Conservation (phyloP, 2,888 invertebrate species). For the Melangyna quadrimaculata region DNA sequence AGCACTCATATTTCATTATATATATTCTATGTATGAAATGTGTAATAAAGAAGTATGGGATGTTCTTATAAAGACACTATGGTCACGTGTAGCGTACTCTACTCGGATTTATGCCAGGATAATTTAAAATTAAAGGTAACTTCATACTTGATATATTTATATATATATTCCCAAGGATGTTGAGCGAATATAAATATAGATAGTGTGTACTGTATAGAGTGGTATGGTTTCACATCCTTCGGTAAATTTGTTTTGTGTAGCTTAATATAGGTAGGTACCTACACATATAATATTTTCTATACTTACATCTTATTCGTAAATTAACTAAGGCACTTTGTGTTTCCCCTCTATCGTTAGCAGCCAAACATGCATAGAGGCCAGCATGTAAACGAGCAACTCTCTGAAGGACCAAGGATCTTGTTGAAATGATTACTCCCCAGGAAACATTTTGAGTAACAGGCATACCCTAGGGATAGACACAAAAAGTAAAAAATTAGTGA, state of each 20-base stretch:
- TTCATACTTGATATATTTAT: background rate
- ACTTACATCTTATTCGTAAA: constrained; percentile 92
- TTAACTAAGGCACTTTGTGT: constrained; percentile 89
- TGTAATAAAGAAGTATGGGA: background rate
- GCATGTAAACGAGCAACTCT: constrained; percentile 91
- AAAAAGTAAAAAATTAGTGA: constrained; percentile 55
- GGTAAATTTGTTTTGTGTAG: constrained; percentile 12
- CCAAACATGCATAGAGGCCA: constrained; percentile 92
- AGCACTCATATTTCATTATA: background rate
- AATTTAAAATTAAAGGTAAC: background rate
- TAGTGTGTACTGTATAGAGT: background rate
- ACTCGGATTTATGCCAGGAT: background rate
- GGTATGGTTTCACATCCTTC: background rate
- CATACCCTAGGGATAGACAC: constrained; percentile 84
- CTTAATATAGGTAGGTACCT: background rate
- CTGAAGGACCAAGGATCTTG: constrained; percentile 93
- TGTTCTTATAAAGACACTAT: background rate
- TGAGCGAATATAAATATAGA: background rate
- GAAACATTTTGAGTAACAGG: constrained; percentile 91
- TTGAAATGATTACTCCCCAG: constrained; percentile 92
- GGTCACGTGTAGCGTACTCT: constrained; percentile 24
- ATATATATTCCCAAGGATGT: background rate
- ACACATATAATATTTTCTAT: constrained; percentile 51
- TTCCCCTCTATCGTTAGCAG: constrained; percentile 91
- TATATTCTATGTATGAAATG: background rate